Evolutionary conservation across 2,797 vertebrate species (phyloP).

Genomic region (Huso huso): DNA sequence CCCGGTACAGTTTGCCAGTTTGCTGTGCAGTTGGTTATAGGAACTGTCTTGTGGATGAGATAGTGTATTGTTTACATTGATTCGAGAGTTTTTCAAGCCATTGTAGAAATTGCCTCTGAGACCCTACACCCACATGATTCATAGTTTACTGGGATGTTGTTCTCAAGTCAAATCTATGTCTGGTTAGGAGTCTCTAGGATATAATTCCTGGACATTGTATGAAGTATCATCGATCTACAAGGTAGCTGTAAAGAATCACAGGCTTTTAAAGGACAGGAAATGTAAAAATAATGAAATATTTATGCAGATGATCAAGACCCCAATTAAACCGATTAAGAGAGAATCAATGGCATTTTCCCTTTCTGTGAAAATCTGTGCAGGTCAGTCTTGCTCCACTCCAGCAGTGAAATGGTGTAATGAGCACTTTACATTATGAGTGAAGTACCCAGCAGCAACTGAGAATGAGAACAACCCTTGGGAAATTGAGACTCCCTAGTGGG

Average conservation of each 20-base stretch:
- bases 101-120: neutral
- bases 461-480: neutral
- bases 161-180: neutral
- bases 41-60: too few species aligned
- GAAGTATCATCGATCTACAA: constrained; percentile 23
- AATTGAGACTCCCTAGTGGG: constrained; percentile 7
- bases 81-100: neutral
- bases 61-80: neutral
- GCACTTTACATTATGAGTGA: neutral
- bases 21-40: too few species aligned
- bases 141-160: neutral
- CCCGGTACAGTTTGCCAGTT: too few species aligned
- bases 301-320: constrained; percentile 40
- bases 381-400: neutral
- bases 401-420: neutral
- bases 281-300: constrained; percentile 49
- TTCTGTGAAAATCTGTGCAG: neutral
- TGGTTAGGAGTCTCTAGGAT: neutral
- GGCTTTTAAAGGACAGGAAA: constrained; percentile 39
- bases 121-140: neutral
- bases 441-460: neutral
- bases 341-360: constrained; percentile 35
- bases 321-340: constrained; percentile 42
- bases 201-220: constrained; percentile 18
- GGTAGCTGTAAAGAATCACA: constrained; percentile 22